A percentile compares a stretch with the other conserved stretches of the same genome.
Conservation (phyloP, 2,797 vertebrate species). For the Notoglanidium macrostoma region DNA sequence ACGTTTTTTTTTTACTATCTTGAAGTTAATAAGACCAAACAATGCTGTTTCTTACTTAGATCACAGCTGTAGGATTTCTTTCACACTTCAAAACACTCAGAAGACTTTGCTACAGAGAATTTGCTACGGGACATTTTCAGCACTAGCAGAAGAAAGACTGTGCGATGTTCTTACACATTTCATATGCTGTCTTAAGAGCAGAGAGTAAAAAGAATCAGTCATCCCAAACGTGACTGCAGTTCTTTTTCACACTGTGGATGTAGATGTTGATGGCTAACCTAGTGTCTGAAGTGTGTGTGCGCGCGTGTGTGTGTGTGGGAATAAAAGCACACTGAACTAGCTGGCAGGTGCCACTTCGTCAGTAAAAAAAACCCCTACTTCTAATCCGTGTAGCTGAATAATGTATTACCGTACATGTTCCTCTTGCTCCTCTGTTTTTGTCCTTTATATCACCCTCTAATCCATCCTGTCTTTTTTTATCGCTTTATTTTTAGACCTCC, state of each 20-base stretch:
- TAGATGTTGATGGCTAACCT: neutral
- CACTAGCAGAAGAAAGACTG: neutral
- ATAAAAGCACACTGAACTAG: neutral
- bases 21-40: no score
- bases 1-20: no score
- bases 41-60: neutral
- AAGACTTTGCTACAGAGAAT: neutral
- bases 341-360: neutral
- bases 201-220: neutral
- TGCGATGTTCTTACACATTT: neutral
- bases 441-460: neutral
- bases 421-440: neutral
- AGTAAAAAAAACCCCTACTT: neutral
- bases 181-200: neutral
- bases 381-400: neutral
- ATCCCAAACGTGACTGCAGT: neutral
- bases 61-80: neutral
- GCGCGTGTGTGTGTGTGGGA: neutral
- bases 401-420: neutral
- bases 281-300: neutral
- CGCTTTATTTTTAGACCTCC: slow-evolving; percentile 1
- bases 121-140: neutral
- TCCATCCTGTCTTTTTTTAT: neutral
- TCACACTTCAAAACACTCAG: neutral
- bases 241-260: neutral